Percentiles rank a stretch among this genome's conserved stretches.
Conservation (phyloP, 1,140 invertebrate species). For the Frieseomelitta varia region DNA sequence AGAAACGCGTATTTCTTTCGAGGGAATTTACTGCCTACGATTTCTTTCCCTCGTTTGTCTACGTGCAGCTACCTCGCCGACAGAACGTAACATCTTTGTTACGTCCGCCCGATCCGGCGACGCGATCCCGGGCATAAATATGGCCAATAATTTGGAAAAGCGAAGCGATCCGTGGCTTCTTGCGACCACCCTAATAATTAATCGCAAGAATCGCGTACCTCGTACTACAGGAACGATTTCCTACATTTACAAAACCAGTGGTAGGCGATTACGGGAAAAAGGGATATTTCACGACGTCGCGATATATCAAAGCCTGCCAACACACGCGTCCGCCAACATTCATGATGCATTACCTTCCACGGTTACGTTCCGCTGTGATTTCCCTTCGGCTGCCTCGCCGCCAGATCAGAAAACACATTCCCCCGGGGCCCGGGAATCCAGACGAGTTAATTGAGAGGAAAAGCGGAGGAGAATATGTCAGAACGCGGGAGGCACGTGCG, state of each 20-base stretch:
- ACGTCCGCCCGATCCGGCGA: neutral
- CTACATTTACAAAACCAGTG: no score
- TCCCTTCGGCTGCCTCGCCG: neutral
- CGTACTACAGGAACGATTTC: no score
- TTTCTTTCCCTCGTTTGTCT: conserved; percentile 36
- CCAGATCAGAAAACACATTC: no score
- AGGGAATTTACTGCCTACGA: conserved; percentile 27
- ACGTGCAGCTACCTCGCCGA: conserved; percentile 1
- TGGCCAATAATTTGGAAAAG: neutral
- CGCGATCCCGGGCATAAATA: neutral
- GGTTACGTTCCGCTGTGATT: neutral
- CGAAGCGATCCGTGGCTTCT: no score
- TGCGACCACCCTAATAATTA: no score
- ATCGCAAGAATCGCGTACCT: no score
- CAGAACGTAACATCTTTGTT: conserved; percentile 37
- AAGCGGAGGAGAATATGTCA: neutral
- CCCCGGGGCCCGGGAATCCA: neutral
- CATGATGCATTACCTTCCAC: neutral
- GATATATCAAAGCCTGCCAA: neutral
- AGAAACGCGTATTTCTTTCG: conserved; percentile 26
- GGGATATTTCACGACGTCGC: neutral
- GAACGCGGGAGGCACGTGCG: neutral
- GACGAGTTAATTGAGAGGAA: conserved; percentile 10
- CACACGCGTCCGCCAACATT: no score
- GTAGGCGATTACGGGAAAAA: neutral